These are phyloP conservation scores for Drosophila merina DNA, from an alignment of 2,888 invertebrate species.

Conservation along the genomic window DNA sequence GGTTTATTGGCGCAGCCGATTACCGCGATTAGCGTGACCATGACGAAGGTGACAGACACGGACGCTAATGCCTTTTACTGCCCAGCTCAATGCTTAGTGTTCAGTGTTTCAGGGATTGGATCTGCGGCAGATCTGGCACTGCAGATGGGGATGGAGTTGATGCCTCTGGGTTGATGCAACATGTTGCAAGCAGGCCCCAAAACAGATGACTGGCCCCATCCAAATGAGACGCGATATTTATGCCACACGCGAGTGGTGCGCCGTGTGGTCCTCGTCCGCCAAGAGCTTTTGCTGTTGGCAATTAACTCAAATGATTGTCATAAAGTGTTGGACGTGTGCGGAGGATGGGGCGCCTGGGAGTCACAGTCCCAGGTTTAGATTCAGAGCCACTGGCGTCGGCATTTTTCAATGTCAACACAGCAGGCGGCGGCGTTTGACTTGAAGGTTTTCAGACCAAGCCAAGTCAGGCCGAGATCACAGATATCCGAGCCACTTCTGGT, in stretches of 20 bases:
- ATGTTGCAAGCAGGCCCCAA: slow-evolving; percentile 43
- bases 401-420: slow-evolving; percentile 77
- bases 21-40: slow-evolving; percentile 79
- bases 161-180: slow-evolving; percentile 30
- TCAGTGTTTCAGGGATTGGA: slow-evolving; percentile 13
- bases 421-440: slow-evolving; percentile 71
- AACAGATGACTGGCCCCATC: slow-evolving; percentile 70
- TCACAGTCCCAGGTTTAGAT: not conserved
- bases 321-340: slow-evolving; percentile 69
- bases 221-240: slow-evolving; percentile 74
- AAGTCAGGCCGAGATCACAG: slow-evolving; percentile 14
- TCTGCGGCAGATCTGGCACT: not conserved
- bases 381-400: slow-evolving; percentile 44
- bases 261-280: slow-evolving; percentile 65
- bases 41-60: slow-evolving; percentile 79
- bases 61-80: slow-evolving; percentile 79
- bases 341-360: slow-evolving; percentile 35
- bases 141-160: slow-evolving; percentile 20
- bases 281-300: slow-evolving; percentile 58
- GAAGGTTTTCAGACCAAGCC: not conserved
- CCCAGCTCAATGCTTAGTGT: slow-evolving; percentile 22
- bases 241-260: slow-evolving; percentile 64
- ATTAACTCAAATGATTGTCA: slow-evolving; percentile 79
- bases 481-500: slow-evolving; percentile 60
- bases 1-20: slow-evolving; percentile 77